phyloP scores from a whole-genome alignment of 1,140 invertebrate species.

The Brachionus calyciflorus region DNA sequence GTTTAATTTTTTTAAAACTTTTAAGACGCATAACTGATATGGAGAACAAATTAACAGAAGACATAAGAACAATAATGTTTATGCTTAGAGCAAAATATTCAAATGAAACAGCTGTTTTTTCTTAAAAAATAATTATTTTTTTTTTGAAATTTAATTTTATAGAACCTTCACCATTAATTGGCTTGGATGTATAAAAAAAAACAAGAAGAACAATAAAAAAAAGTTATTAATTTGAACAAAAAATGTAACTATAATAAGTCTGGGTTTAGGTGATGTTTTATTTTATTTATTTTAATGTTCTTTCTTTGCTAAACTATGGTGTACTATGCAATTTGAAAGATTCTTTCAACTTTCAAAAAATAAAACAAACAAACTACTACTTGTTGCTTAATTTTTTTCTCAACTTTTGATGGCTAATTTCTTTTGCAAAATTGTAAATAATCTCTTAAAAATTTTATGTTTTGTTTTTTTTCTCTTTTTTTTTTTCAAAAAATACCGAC shows the following conservation, averaged over 20 bases:
- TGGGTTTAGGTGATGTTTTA: too few relatives aligned
- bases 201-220: too few relatives aligned
- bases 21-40: constrained; percentile 35
- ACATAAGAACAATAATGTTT: constrained; percentile 45
- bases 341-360: background rate
- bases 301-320: too few relatives aligned
- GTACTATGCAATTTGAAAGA: constrained; percentile 31
- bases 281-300: too few relatives aligned
- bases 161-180: constrained; percentile 25
- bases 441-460: too few relatives aligned
- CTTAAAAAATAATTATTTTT: background rate
- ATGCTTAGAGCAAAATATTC: constrained; percentile 44
- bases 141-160: background rate
- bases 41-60: constrained; percentile 45
- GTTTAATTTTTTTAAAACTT: background rate
- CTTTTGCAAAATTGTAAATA: constrained; percentile 34
- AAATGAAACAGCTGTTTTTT: constrained; percentile 44
- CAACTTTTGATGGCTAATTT: constrained; percentile 29
- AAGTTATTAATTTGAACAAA: too few relatives aligned
- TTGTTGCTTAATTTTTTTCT: constrained; percentile 12
- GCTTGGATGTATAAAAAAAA: constrained; percentile 2
- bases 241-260: too few relatives aligned
- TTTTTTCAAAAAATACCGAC: too few relatives aligned
- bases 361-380: background rate
- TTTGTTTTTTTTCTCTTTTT: too few relatives aligned